phyloP scores from a whole-genome alignment of 2,113 vertebrate species.

The Theristicus caerulescens region DNA sequence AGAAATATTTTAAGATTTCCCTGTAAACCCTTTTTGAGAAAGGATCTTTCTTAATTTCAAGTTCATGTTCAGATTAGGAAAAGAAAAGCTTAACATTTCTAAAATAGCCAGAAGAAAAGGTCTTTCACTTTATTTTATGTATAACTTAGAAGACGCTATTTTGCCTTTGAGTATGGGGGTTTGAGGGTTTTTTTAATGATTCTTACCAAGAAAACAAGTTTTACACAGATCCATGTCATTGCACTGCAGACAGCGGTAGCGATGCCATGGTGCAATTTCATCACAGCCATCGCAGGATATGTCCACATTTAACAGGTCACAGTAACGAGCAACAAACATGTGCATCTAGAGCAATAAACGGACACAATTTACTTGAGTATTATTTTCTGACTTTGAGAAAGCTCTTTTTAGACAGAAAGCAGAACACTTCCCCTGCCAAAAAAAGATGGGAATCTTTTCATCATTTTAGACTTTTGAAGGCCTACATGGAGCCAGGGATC shows the following conservation, averaged over 20 bases:
- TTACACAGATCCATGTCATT: conserved; percentile 98
- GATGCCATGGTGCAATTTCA: conserved; percentile 93
- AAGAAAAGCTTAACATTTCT: not conserved
- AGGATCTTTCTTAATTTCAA: not conserved
- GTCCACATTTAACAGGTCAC: conserved; percentile 92
- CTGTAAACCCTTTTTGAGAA: not conserved
- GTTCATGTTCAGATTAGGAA: not conserved
- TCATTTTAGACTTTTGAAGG: not conserved
- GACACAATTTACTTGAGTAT: not conserved
- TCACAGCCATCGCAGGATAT: conserved; percentile 97
- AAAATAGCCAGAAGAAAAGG: not conserved
- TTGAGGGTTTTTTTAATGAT: not conserved
- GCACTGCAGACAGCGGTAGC: conserved; percentile 96
- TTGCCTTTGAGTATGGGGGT: not conserved
- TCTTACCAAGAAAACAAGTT: conserved; percentile 94
- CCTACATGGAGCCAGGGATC: not conserved
- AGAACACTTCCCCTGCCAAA: not conserved
- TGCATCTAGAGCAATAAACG: conserved; percentile 84
- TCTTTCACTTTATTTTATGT: not conserved
- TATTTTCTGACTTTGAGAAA: not conserved
- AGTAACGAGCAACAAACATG: conserved; percentile 98
- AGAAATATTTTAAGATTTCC: not conserved
- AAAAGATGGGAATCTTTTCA: not conserved
- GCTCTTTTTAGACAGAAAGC: not conserved
- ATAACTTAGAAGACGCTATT: not conserved